Evolutionary conservation across 2,888 invertebrate genomes (phyloP), one percentile per base, ranked within the genome.

Genomic region (Diachrysia chrysitis): DNA sequence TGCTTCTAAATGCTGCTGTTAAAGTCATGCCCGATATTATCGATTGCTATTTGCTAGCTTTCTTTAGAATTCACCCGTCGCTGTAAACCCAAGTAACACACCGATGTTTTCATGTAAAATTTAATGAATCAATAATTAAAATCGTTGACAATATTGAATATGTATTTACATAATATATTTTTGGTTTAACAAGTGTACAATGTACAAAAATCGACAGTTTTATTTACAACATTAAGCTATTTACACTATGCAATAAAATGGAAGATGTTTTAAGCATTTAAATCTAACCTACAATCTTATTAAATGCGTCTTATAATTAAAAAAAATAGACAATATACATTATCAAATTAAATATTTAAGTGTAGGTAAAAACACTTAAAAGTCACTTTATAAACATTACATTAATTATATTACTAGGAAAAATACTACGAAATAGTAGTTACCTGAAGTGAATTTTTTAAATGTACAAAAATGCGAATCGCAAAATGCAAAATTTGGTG

Each of bases 151-250:
- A 82, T 79, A 81, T 79, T 71, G 70, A 76, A 74, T 72, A 81
- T 76, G 74, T 83, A 83, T 82, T 83, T 83, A 83, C 83, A 82
- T 67, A 79, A 81, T 78, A 79, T 79, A 79, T 79, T 79, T 80
- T 83, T 79, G 80, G 78, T 79, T 74, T 82, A 84, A 85, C 84
- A 85, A 85, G 78, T 87, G 85, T 86, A 85, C 86, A 84, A 81
- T 81, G 78, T 86, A 84, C 84, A 87, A 86, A 87, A 83, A 78
- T 77, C 76, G 69, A 81, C 69, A 69, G 78, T 63, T 74, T 76
- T 85, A 84, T 85, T 81, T 85, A 85, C 83, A 84, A 74, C 67
- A 76, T 61, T 72, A 78, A 76, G 73, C 75, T 83, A 83, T 82
- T 76, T 83, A 82, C 79, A 81, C 58, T 74, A 73, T 71, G 81